A percentile compares a stretch with the other conserved stretches of the same genome.
Evolutionary conservation across 2,113 vertebrate genomes (phyloP).

Genomic region (Anhinga anhinga): DNA sequence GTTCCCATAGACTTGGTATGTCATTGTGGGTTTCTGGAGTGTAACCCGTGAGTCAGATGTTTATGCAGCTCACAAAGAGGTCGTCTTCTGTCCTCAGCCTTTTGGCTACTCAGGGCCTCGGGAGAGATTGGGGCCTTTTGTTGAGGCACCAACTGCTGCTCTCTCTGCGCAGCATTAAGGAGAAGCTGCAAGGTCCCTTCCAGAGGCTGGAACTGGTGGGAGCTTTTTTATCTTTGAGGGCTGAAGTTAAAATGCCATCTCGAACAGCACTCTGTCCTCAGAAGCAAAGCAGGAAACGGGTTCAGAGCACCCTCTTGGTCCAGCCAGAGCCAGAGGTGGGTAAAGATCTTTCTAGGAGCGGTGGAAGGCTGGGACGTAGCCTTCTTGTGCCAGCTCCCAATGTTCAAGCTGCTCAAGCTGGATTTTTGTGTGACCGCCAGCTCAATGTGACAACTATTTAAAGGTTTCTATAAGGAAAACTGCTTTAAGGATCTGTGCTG

Average conservation of each 20-base stretch:
- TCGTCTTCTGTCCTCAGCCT: not conserved
- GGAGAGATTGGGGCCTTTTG: not conserved
- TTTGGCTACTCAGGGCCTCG: not conserved
- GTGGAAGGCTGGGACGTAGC: not conserved
- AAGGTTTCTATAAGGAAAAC: not conserved
- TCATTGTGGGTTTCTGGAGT: not conserved
- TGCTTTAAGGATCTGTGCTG: not conserved
- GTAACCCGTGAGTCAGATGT: rapidly evolving
- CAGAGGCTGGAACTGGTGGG: not conserved
- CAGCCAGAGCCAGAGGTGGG: not conserved
- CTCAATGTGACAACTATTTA: not conserved
- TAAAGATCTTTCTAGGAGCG: not conserved
- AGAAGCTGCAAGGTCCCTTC: not conserved
- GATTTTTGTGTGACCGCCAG: not conserved
- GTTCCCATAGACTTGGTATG: not conserved
- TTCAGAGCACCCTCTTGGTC: not conserved
- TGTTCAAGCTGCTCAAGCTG: not conserved
- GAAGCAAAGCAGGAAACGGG: not conserved
- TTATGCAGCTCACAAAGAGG: not conserved
- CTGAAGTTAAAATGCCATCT: not conserved
- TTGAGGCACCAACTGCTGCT: not conserved
- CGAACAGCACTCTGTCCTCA: not conserved
- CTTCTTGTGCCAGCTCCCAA: not conserved
- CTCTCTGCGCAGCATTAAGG: not conserved
- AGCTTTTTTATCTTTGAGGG: not conserved